These are phyloP conservation scores for Drosophila kikkawai DNA, from an alignment of 1,140 invertebrate genomes.

Conservation along the genomic window DNA sequence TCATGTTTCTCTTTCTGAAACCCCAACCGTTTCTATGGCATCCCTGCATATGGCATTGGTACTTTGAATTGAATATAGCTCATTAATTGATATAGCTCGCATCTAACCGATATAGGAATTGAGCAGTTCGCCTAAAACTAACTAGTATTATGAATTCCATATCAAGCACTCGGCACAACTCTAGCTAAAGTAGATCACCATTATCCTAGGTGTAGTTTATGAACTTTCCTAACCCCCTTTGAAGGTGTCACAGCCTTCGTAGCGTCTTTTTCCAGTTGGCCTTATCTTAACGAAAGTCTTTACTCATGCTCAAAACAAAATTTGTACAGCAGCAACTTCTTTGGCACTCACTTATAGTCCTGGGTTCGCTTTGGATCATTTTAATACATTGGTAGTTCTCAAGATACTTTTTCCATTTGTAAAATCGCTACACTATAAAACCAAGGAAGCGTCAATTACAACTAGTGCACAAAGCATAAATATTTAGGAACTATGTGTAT, in stretches of 20 bases:
- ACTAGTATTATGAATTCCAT: slow-evolving; percentile 3
- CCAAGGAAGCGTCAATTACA: slow-evolving; percentile 3
- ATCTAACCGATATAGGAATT: slow-evolving; percentile 1
- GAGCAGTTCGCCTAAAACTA: not conserved
- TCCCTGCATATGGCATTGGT: not conserved
- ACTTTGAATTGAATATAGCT: slow-evolving; percentile 5
- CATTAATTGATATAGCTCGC: not conserved
- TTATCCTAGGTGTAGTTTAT: slow-evolving; percentile 20
- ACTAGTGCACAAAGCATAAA: not conserved
- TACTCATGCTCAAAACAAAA: slow-evolving; percentile 10
- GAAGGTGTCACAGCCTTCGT: slow-evolving; percentile 3
- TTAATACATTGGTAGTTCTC: not conserved
- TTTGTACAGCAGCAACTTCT: slow-evolving; percentile 12
- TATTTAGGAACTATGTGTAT: slow-evolving; percentile 5
- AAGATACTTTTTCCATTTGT: not conserved
- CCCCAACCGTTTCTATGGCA: not conserved
- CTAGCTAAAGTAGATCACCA: slow-evolving; percentile 1
- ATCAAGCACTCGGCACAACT: slow-evolving; percentile 7
- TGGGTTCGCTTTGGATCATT: not conserved
- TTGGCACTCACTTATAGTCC: slow-evolving; percentile 1
- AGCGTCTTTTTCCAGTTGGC: slow-evolving; percentile 36
- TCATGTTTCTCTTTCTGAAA: too few species aligned
- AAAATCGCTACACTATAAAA: not conserved
- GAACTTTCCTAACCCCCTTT: not conserved
- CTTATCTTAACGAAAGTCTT: slow-evolving; percentile 33